These are phyloP conservation scores for Numenius phaeopus DNA, from an alignment of 2,797 vertebrate genomes.

Conservation along the genomic window DNA sequence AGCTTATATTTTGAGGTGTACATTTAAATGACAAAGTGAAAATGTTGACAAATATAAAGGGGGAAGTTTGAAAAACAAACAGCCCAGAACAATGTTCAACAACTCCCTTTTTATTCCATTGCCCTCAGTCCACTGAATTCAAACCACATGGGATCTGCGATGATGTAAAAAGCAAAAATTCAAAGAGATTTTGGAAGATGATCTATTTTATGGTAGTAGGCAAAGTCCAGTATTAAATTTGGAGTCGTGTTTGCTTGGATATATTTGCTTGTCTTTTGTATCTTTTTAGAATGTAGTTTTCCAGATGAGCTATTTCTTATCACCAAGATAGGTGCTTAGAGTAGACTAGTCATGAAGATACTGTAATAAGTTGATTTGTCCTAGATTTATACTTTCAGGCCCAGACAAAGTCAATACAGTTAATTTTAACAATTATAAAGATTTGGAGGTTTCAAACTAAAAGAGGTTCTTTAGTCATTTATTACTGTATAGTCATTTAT, in stretches of 20 bases:
- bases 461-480: background rate
- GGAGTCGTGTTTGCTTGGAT: background rate
- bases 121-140: background rate
- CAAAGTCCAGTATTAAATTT: background rate
- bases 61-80: background rate
- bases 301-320: background rate
- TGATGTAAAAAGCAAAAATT: background rate
- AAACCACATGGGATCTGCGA: accelerated
- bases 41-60: background rate
- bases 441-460: background rate
- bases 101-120: background rate
- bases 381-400: background rate
- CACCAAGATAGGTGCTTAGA: background rate
- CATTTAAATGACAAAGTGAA: background rate
- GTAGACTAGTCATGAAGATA: background rate
- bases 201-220: background rate
- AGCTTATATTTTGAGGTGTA: background rate
- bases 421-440: background rate
- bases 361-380: background rate
- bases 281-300: background rate
- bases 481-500: background rate
- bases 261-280: background rate
- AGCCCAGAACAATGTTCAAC: background rate
- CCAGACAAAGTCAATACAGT: background rate
- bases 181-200: background rate